These are phyloP conservation scores for Trichonephila clavipes DNA, from an alignment of 1,140 invertebrate species.

Conservation along the genomic window DNA sequence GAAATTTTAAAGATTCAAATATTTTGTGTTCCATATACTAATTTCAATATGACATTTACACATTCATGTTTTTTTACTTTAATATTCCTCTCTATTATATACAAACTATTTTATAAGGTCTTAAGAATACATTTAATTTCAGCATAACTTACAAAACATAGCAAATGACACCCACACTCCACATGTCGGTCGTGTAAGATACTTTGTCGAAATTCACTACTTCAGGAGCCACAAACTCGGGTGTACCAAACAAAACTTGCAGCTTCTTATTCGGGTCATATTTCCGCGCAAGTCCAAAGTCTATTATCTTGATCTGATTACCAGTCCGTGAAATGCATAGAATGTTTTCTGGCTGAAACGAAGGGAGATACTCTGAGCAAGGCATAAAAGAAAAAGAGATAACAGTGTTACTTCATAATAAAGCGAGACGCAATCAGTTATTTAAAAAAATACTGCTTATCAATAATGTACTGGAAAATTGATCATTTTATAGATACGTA, in stretches of 20 bases:
- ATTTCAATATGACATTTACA: too few species aligned
- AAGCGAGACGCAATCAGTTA: too few species aligned
- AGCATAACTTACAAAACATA: conserved; percentile 95
- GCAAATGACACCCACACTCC: conserved; percentile 98
- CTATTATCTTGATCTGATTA: conserved; percentile 98
- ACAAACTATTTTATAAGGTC: too few species aligned
- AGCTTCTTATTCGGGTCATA: conserved; percentile 95
- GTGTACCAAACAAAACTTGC: conserved; percentile 93
- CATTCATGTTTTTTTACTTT: too few species aligned
- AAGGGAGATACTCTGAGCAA: background rate
- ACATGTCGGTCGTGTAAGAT: conserved; percentile 84
- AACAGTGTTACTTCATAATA: too few species aligned
- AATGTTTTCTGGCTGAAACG: conserved; percentile 96
- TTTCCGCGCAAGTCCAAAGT: conserved; percentile 96
- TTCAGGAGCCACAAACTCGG: conserved; percentile 99
- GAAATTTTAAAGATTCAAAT: too few species aligned
- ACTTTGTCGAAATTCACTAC: conserved; percentile 99
- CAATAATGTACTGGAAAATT: too few species aligned
- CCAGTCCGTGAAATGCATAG: conserved; percentile 95
- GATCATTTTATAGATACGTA: too few species aligned
- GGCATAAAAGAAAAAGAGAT: too few species aligned
- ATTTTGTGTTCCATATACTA: too few species aligned
- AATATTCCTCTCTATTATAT: too few species aligned
- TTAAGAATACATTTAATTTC: background rate
- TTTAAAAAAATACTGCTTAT: too few species aligned